Conservation (phyloP, 2,797 vertebrate genomes). For the Esox lucius region DNA sequence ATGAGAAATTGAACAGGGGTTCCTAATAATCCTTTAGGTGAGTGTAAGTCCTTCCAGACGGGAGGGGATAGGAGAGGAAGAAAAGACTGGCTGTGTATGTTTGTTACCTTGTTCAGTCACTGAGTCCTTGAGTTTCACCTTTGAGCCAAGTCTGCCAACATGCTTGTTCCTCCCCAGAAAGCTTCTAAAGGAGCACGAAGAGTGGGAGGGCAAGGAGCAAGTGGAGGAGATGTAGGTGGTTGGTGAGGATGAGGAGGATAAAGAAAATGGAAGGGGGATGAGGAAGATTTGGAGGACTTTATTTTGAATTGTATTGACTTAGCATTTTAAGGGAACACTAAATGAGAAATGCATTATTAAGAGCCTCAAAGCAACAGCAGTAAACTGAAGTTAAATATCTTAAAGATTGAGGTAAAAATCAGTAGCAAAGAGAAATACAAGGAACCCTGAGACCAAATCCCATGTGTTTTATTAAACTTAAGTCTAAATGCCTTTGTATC, state of each 20-base stretch:
- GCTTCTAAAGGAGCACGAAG: background rate
- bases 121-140: conserved; percentile 13
- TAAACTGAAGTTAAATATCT: background rate
- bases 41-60: background rate
- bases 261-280: no score
- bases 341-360: background rate
- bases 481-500: background rate
- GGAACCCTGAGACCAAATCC: no score
- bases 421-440: background rate
- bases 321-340: background rate
- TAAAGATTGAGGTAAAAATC: background rate
- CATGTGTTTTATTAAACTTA: background rate
- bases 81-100: background rate
- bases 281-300: no score
- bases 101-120: conserved; percentile 7
- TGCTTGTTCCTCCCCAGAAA: background rate
- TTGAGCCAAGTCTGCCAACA: background rate
- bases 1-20: no score
- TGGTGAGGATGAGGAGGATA: background rate
- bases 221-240: no score
- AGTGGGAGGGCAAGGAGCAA: no score
- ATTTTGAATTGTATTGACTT: background rate
- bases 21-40: no score
- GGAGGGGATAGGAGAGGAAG: conserved; percentile 27
- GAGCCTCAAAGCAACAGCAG: no score